Percentiles rank a stretch among this genome's conserved stretches.
Conservation (phyloP, 2,888 invertebrate species). For the Petrolisthes cinctipes region DNA sequence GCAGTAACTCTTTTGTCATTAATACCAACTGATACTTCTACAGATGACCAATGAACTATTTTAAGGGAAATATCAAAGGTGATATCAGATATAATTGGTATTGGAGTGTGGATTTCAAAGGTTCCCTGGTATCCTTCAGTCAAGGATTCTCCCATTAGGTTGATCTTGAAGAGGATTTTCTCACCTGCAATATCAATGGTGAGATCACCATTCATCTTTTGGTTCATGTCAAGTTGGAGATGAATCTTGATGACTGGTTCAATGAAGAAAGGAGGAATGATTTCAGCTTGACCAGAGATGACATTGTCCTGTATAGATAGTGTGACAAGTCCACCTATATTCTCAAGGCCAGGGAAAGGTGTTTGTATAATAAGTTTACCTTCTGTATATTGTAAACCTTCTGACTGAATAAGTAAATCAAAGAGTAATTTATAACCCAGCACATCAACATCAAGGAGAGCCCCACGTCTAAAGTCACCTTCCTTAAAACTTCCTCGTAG, state of each 20-base stretch:
- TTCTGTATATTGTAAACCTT: conserved; percentile 49
- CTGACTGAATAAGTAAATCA: conserved; percentile 45
- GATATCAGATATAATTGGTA: conserved; percentile 21
- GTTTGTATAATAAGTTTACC: conserved; percentile 62
- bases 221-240: conserved; percentile 36
- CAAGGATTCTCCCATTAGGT: conserved; percentile 25
- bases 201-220: conserved; percentile 40
- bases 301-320: conserved; percentile 33
- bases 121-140: conserved; percentile 27
- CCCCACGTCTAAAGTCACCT: conserved; percentile 43
- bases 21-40: neutral
- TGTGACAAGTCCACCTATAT: conserved; percentile 55
- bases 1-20: conserved; percentile 29
- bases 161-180: conserved; percentile 34
- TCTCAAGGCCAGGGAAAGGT: conserved; percentile 39
- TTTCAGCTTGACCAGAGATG: conserved; percentile 40
- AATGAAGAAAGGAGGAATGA: conserved; percentile 38
- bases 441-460: conserved; percentile 55
- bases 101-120: conserved; percentile 45
- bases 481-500: conserved; percentile 56
- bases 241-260: conserved; percentile 37
- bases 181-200: conserved; percentile 53
- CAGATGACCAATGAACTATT: neutral
- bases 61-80: neutral
- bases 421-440: conserved; percentile 47